Evolutionary conservation across 2,113 vertebrate species (phyloP).

Genomic region (Sula dactylatra): DNA sequence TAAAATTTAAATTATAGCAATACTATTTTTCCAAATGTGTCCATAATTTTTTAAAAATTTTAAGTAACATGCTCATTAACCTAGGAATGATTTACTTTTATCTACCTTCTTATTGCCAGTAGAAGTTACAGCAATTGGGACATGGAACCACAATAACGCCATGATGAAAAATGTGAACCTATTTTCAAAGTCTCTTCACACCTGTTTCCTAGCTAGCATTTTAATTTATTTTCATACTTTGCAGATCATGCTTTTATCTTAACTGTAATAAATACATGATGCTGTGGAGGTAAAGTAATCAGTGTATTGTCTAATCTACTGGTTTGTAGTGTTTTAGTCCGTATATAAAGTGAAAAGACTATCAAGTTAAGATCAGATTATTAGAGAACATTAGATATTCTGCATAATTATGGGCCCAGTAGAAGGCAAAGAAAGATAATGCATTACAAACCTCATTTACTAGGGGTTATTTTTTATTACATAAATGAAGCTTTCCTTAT

Average conservation of each 20-base stretch:
- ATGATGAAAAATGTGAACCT: neutral
- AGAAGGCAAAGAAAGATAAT: slow-evolving; percentile 7
- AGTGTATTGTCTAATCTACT: neutral
- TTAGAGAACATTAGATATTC: slow-evolving; percentile 30
- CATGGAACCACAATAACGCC: neutral
- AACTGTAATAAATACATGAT: too few species aligned
- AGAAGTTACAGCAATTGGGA: neutral
- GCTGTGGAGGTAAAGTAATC: neutral
- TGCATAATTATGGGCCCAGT: slow-evolving; percentile 26
- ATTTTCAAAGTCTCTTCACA: neutral
- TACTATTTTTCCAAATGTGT: neutral
- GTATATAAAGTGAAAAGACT: neutral
- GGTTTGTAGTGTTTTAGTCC: neutral
- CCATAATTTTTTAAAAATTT: neutral
- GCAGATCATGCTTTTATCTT: neutral
- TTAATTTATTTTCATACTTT: slow-evolving; percentile 6
- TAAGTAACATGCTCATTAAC: slow-evolving; percentile 16
- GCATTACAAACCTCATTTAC: slow-evolving; percentile 18
- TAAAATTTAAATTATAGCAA: slow-evolving; percentile 8
- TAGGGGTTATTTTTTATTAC: slow-evolving; percentile 1
- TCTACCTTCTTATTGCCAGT: neutral
- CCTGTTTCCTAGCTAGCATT: neutral
- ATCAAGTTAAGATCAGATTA: slow-evolving; percentile 44
- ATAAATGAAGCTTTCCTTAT: slow-evolving; percentile 23
- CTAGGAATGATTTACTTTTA: neutral